Evolutionary conservation across 2,797 vertebrate genomes (phyloP), one percentile per base, ranked within the genome.

Genomic region (Botia kubotai): DNA sequence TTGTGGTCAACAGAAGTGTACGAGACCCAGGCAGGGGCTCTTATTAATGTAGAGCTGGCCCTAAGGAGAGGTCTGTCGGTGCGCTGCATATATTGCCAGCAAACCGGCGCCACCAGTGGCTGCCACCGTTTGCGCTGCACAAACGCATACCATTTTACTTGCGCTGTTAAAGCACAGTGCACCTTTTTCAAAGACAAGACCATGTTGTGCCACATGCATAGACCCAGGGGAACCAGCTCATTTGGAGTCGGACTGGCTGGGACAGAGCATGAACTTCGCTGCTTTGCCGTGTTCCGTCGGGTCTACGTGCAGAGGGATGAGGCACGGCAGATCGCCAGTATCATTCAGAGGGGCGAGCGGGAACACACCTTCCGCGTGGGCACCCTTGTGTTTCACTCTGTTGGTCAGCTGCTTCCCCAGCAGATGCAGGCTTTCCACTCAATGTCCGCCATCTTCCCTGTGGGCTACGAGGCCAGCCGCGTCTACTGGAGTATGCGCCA

Each of bases 131-230:
- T 96, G 85, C 94, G 96, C 77, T 97, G 96, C 92, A 91, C 94
- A 91, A 99, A 98, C 89, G 94, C 96, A 70, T 99, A 98, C 89
- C 98, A 99, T 94, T 99, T 99, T 89, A 97, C 96, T 87, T 99
- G 98, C 70, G 98, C 98, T 53, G 93, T 97, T 87, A 95, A 95
- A 93, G 96, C 97, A 79, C 95, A 95, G 88, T 99, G 98, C 94
- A 99, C 96, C 93, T 99, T 99, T 92, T 99, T 99, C 88, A 99
- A 98, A 93, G 98, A 99, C 85, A 99, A 99, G 92, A 99, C 97
- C 3, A 97, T 99, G 98, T 95, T 99, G 78, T 99, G 97, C 86
- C 96, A 96, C 85, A 89, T 96, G 89, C 98, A 99, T 91, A 96
- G 95, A 90, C 97, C 97, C 81, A 91, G 89, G 90, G 93, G 90